Evolutionary conservation across 2,797 vertebrate genomes (phyloP).

Genomic region (Eleutherodactylus coqui): DNA sequence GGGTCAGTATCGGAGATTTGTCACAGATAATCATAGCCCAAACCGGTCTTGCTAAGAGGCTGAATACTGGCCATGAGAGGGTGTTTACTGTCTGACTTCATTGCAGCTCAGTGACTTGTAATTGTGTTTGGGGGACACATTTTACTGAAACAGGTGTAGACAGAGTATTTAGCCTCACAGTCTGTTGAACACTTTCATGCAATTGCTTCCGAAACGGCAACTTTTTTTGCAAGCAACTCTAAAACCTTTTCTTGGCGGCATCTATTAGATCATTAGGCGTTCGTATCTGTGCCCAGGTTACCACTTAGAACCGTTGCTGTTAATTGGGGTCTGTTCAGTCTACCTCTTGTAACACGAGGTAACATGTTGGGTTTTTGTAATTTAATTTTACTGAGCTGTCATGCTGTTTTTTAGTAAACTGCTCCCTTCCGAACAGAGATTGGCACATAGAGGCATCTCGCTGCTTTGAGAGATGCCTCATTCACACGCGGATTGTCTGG

Average conservation of each 20-base stretch:
- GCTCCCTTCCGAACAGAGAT: not conserved
- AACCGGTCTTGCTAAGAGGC: not conserved
- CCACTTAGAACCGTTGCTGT: not conserved
- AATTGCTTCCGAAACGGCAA: not conserved
- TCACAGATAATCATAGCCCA: constrained; percentile 10
- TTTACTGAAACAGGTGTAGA: constrained; percentile 14
- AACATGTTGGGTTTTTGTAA: not conserved
- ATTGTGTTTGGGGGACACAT: not conserved
- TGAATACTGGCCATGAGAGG: not conserved
- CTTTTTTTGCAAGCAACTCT: not conserved
- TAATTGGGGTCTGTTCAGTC: not conserved
- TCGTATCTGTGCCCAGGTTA: not conserved
- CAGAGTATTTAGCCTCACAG: not conserved
- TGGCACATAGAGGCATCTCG: not conserved
- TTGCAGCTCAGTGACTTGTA: not conserved
- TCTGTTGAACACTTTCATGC: not conserved
- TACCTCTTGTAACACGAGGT: not conserved
- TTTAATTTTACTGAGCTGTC: not conserved
- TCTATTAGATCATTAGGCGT: not conserved
- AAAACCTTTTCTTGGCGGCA: not conserved
- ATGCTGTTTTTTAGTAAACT: not conserved
- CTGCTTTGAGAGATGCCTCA: not conserved
- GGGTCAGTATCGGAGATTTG: constrained; percentile 5
- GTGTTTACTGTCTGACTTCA: not conserved
- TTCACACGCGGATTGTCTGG: not conserved